phyloP scores from a whole-genome alignment of 2,888 invertebrate genomes.

The Penaeus monodon region DNA sequence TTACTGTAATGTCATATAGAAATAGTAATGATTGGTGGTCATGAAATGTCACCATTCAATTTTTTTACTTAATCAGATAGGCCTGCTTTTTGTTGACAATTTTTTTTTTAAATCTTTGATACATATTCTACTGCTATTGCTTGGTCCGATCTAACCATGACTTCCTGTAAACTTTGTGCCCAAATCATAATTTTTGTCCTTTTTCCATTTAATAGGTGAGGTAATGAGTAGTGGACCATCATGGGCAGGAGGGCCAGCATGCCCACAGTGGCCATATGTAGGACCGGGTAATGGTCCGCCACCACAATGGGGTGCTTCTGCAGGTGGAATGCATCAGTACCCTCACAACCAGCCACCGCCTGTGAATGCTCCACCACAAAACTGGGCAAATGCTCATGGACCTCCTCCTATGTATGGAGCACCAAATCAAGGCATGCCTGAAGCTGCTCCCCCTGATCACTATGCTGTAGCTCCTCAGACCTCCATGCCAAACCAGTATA shows the following conservation, averaged over 20 bases:
- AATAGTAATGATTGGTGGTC: too few species aligned
- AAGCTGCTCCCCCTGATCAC: background rate
- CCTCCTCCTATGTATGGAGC: background rate
- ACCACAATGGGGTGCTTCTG: conserved; percentile 5
- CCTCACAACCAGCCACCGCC: conserved; percentile 6
- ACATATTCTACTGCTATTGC: background rate
- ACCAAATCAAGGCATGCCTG: conserved; percentile 6
- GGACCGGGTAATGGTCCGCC: conserved; percentile 20
- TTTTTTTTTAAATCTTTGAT: too few species aligned
- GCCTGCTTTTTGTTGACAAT: too few species aligned
- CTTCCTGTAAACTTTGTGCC: background rate
- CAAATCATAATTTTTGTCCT: too few species aligned
- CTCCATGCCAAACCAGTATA: too few species aligned
- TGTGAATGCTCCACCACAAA: conserved; percentile 11
- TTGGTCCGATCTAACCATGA: background rate
- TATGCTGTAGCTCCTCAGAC: background rate
- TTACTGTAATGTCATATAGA: too few species aligned
- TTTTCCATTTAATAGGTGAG: background rate
- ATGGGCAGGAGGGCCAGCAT: conserved; percentile 15
- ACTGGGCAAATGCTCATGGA: background rate
- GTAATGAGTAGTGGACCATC: conserved; percentile 20
- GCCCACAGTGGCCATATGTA: conserved; percentile 13
- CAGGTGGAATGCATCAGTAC: background rate
- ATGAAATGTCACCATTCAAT: too few species aligned
- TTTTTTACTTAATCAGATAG: too few species aligned